Evolutionary conservation across 1,140 invertebrate genomes (phyloP), one percentile per base, ranked within the genome.

Genomic region (Anastatus disparis): DNA sequence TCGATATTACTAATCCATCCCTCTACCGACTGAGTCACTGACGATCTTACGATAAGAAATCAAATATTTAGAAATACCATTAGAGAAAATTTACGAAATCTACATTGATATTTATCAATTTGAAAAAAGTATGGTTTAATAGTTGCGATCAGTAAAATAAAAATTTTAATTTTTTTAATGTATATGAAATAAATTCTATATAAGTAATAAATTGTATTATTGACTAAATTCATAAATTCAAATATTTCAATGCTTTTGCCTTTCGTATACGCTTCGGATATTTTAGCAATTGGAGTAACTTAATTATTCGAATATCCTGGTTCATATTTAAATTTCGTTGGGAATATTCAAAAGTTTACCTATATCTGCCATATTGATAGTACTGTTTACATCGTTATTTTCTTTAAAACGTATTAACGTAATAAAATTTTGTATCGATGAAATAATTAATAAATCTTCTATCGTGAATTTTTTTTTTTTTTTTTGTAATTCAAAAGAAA

Each of bases 261-360:
- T 24, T 50, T 50, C n/a, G n/a, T n/a, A n/a, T n/a, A 26, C 10
- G 24, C 42, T 13, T 38, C 22, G 29, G 22, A 59, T 68, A 50
- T 66, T 66, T 27, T 66, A 44, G 38, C 29, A 46, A 66, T 66
- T 56, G 64, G n/a, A 31, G 38, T 46, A 56, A 66, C 38, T 44
- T 20, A 56, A 66, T 66, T 66, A 66, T 42, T 66, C 24, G n/a
- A 66, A 22, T 29, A 24, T 31, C 3, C 17, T 22, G 17, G 4
- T 46, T 66, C 13, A 6, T 31, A 46, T 46, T 66, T 29, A 56
- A 66, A 66, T 66, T 56, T 13, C 4, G 9, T n/a, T 31, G 31
- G 3, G 26, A 46, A 66, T 56, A 66, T 56, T 56, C n/a, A 66
- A 46, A 29, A 27, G 15, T 42, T 40, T 7, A 22, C 24, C n/a